Conservation (phyloP, 2,888 invertebrate genomes). For the Drosophila monieri region DNA sequence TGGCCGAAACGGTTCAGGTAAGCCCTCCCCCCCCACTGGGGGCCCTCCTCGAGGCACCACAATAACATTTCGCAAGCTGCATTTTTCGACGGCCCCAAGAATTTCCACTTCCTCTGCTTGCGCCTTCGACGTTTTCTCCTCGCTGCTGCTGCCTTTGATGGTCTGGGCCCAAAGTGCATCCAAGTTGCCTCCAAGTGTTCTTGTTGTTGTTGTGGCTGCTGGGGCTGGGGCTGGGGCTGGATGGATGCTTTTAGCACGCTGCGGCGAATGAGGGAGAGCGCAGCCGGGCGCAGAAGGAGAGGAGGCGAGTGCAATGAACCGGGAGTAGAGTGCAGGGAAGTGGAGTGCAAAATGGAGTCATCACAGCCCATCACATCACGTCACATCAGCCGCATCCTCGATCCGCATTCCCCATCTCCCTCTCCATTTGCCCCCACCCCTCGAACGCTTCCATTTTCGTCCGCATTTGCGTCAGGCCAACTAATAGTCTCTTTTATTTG, state of each 20-base stretch:
- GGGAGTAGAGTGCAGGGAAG: slow-evolving; percentile 24
- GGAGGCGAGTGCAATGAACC: slow-evolving; percentile 40
- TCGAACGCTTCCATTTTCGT: slow-evolving; percentile 18
- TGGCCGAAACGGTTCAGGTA: no score
- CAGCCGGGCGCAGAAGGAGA: background rate
- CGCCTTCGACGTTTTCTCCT: slow-evolving; percentile 34
- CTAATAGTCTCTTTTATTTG: slow-evolving; percentile 42
- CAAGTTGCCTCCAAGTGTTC: slow-evolving; percentile 16
- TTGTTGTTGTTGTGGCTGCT: slow-evolving; percentile 14
- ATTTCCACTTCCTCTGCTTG: slow-evolving; percentile 32
- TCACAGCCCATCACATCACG: slow-evolving; percentile 22
- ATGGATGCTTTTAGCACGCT: slow-evolving; percentile 41
- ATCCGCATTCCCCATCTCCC: background rate
- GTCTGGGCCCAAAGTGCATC: slow-evolving; percentile 40
- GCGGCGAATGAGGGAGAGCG: slow-evolving; percentile 20
- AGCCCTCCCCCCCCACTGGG: background rate
- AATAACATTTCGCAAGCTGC: slow-evolving; percentile 33
- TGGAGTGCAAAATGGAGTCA: slow-evolving; percentile 22
- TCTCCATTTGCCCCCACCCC: background rate
- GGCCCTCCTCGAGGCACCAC: slow-evolving; percentile 1
- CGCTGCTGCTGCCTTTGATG: slow-evolving; percentile 31
- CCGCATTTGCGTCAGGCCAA: slow-evolving; percentile 37
- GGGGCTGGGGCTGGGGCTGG: slow-evolving; percentile 22
- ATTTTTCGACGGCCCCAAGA: slow-evolving; percentile 30
- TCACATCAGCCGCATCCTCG: slow-evolving; percentile 20